These are phyloP conservation scores for Eristalis pertinax DNA, from an alignment of 2,888 invertebrate genomes.

Conservation along the genomic window DNA sequence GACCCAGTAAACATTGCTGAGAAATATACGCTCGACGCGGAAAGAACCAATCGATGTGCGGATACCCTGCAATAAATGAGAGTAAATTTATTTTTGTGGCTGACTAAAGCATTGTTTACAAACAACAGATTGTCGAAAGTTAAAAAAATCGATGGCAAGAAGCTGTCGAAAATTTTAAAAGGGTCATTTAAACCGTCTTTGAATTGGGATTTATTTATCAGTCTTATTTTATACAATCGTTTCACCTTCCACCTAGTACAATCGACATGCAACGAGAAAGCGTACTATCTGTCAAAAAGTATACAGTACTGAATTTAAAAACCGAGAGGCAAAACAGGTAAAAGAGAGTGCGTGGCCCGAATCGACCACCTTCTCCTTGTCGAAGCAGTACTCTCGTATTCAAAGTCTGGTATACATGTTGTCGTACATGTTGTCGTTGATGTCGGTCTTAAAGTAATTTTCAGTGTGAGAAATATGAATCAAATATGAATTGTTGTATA, in stretches of 20 bases:
- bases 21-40: conserved; percentile 96
- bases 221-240: too few relatives aligned
- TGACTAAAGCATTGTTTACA: background rate
- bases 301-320: background rate
- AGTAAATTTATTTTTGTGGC: background rate
- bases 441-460: background rate
- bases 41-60: conserved; percentile 93
- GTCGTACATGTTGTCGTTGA: too few relatives aligned
- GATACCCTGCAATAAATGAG: conserved; percentile 85
- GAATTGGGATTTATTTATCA: too few relatives aligned
- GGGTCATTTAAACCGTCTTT: too few relatives aligned
- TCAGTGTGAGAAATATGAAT: background rate
- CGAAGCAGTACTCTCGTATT: background rate
- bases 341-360: too few relatives aligned
- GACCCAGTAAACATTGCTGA: conserved; percentile 97
- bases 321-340: background rate
- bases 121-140: background rate
- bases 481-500: too few relatives aligned
- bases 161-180: too few relatives aligned
- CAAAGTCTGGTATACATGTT: background rate
- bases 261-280: background rate
- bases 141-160: background rate
- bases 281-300: background rate
- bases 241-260: too few relatives aligned
- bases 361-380: background rate